A percentile compares a stretch with the other conserved stretches of the same genome.
Evolutionary conservation across 2,113 vertebrate genomes (phyloP).

Genomic region (Heptranchias perlo): DNA sequence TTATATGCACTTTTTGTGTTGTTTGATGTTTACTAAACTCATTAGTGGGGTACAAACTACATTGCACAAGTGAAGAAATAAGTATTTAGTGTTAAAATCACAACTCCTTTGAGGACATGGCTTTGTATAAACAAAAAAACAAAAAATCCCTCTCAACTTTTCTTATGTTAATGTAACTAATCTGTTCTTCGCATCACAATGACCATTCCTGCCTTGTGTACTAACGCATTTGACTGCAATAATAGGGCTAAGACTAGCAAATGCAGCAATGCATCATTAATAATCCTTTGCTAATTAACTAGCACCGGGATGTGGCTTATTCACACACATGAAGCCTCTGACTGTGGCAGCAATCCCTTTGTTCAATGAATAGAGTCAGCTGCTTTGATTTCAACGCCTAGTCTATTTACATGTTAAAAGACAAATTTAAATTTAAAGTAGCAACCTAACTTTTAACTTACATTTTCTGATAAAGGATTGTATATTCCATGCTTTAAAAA

Average conservation of each 20-base stretch:
- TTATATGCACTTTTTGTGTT: neutral
- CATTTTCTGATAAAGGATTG: conserved; percentile 31
- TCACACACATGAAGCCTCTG: conserved; percentile 43
- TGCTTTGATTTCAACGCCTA: conserved; percentile 44
- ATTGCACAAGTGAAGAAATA: neutral
- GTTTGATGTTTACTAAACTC: neutral
- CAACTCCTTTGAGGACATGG: conserved; percentile 20
- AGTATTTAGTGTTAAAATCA: conserved; percentile 33
- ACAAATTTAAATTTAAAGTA: conserved; percentile 40
- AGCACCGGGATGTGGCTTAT: conserved; percentile 40
- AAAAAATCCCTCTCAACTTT: conserved; percentile 28
- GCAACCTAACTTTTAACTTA: conserved; percentile 28
- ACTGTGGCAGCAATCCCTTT: conserved; percentile 48
- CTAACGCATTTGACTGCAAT: conserved; percentile 42
- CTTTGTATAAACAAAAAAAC: conserved; percentile 37
- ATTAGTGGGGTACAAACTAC: neutral
- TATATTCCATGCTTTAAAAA: conserved; percentile 21
- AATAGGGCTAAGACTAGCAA: conserved; percentile 42
- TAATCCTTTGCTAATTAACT: conserved; percentile 40
- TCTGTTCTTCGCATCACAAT: conserved; percentile 37
- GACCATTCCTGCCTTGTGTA: conserved; percentile 30
- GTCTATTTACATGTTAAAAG: conserved; percentile 40
- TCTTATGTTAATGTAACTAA: conserved; percentile 37
- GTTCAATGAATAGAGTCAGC: conserved; percentile 47
- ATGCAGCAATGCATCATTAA: conserved; percentile 36